Evolutionary conservation across 2,113 vertebrate genomes (phyloP).

Genomic region (Riparia riparia): DNA sequence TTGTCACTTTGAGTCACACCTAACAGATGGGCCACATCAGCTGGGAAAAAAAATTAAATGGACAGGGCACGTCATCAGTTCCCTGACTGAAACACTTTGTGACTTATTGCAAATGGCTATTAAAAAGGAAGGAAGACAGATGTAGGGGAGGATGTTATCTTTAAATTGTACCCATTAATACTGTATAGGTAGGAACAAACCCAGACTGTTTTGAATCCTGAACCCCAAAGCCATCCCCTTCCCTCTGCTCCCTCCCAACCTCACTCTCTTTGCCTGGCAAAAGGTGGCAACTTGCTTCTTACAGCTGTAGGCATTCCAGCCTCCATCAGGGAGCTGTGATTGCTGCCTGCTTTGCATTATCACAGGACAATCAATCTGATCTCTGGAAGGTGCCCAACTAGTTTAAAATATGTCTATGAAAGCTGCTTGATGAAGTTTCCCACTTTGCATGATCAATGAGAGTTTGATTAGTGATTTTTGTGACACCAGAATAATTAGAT

Average conservation of each 20-base stretch:
- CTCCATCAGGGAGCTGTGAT: accelerated
- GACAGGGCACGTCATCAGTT: background rate
- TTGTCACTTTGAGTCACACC: background rate
- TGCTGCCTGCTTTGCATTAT: background rate
- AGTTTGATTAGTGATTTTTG: background rate
- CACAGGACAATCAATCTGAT: background rate
- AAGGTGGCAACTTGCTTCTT: background rate
- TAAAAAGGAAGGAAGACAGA: background rate
- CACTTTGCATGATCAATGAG: background rate
- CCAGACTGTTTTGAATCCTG: background rate
- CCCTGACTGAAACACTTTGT: background rate
- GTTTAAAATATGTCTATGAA: background rate
- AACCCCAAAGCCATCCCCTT: background rate
- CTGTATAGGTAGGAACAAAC: background rate
- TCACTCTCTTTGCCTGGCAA: background rate
- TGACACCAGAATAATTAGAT: background rate
- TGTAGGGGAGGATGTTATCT: background rate
- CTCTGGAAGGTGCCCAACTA: background rate
- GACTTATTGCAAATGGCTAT: background rate
- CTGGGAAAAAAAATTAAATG: background rate
- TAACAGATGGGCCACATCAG: background rate
- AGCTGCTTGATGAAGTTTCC: background rate
- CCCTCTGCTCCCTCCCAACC: background rate
- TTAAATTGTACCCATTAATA: background rate
- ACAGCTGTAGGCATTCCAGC: background rate